These are phyloP conservation scores for Brachionus calyciflorus DNA, from an alignment of 1,140 invertebrate genomes.

Conservation along the genomic window DNA sequence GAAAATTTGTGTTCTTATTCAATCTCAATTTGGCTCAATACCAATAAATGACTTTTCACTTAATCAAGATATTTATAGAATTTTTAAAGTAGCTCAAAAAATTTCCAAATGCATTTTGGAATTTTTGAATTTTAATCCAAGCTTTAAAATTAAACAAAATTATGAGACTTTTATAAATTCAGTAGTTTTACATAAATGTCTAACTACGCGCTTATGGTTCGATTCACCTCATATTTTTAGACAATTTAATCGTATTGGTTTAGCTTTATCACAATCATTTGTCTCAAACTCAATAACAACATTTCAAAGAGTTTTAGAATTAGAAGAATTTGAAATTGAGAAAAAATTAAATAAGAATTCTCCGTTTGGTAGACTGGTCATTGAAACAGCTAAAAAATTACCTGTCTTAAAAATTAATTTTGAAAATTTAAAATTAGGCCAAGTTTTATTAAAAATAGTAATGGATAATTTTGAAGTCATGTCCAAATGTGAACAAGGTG, in stretches of 20 bases:
- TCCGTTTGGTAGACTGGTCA: neutral
- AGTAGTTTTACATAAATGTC: neutral
- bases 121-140: neutral
- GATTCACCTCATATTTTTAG: conserved; percentile 24
- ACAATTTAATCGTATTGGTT: conserved; percentile 8
- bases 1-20: conserved; percentile 22
- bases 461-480: conserved; percentile 3
- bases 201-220: neutral
- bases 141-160: neutral
- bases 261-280: conserved; percentile 3
- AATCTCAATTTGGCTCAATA: neutral
- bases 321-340: neutral
- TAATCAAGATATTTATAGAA: conserved; percentile 16
- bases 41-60: conserved; percentile 6
- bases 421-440: neutral
- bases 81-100: neutral
- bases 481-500: neutral
- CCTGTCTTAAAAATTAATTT: neutral
- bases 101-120: neutral
- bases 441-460: neutral
- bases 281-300: neutral
- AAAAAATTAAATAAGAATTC: conserved; percentile 4
- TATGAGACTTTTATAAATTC: conserved; percentile 17
- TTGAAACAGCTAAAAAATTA: neutral
- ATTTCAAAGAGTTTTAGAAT: neutral